Evolutionary conservation across 2,888 invertebrate genomes (phyloP).

Genomic region (Nephrotoma appendiculata): DNA sequence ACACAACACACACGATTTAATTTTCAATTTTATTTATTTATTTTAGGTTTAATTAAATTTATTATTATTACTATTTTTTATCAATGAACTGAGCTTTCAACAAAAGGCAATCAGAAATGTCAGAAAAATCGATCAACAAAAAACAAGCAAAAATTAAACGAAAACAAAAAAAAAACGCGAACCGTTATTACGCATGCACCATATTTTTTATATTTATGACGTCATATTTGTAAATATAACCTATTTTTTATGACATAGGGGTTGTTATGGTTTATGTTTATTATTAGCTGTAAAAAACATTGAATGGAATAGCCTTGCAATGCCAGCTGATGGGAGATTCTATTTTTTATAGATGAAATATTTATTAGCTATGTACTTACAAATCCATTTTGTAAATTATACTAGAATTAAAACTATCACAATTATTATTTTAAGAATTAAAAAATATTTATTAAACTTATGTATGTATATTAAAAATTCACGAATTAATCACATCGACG

Average conservation of each 20-base stretch:
- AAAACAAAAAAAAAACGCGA: background rate
- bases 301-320: background rate
- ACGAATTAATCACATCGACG: no score
- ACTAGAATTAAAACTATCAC: background rate
- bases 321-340: background rate
- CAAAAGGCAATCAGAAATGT: background rate
- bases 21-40: background rate
- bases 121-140: background rate
- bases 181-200: background rate
- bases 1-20: background rate
- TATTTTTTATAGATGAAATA: background rate
- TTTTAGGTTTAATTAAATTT: background rate
- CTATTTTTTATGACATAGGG: background rate
- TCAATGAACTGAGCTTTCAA: background rate
- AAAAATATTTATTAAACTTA: no score
- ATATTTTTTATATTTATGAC: background rate
- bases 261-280: background rate
- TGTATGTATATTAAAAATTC: no score
- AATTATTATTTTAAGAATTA: background rate
- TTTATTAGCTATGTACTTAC: background rate
- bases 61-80: background rate
- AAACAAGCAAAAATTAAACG: background rate
- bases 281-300: background rate
- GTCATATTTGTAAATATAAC: slow-evolving; percentile 5
- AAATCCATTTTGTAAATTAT: background rate